A percentile compares a stretch with the other conserved stretches of the same genome.
Conservation (phyloP, 2,113 vertebrate genomes). For the Anseranas semipalmata region DNA sequence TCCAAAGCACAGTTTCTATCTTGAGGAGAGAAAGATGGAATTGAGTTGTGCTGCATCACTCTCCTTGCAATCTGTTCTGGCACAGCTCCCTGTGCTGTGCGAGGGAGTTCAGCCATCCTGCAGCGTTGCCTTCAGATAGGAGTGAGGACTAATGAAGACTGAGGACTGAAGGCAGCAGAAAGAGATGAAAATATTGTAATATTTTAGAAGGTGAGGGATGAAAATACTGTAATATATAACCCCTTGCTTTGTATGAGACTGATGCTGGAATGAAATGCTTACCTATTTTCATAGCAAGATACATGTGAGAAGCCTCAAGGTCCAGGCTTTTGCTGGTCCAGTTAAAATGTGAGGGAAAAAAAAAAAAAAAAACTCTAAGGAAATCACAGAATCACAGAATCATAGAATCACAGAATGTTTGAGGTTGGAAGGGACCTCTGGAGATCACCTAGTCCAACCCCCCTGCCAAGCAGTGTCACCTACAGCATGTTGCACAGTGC, state of each 20-base stretch:
- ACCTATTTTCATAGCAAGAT: not conserved
- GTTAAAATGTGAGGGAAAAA: not conserved
- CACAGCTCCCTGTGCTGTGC: not conserved
- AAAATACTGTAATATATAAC: not conserved
- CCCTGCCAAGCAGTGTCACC: no score
- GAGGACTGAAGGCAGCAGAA: not conserved
- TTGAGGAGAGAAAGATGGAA: slow-evolving; percentile 32
- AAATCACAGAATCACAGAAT: no score
- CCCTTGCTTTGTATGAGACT: not conserved
- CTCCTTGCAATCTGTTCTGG: slow-evolving; percentile 41
- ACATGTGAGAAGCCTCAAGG: not conserved
- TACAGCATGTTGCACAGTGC: no score
- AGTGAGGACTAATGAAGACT: not conserved
- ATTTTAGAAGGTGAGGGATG: not conserved
- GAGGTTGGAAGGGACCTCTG: no score
- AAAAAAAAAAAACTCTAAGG: not conserved
- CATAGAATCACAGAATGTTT: no score
- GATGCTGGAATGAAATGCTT: not conserved
- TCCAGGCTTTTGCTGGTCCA: not conserved
- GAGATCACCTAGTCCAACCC: no score
- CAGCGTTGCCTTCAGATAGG: fast-evolving
- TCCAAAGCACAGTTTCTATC: slow-evolving; percentile 46
- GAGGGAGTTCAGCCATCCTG: not conserved
- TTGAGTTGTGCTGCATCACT: slow-evolving; percentile 20
- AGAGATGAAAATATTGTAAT: not conserved